Base-by-base conservation (phyloP, 2,797 vertebrate genomes). In the Bufotes viridis region DNA sequence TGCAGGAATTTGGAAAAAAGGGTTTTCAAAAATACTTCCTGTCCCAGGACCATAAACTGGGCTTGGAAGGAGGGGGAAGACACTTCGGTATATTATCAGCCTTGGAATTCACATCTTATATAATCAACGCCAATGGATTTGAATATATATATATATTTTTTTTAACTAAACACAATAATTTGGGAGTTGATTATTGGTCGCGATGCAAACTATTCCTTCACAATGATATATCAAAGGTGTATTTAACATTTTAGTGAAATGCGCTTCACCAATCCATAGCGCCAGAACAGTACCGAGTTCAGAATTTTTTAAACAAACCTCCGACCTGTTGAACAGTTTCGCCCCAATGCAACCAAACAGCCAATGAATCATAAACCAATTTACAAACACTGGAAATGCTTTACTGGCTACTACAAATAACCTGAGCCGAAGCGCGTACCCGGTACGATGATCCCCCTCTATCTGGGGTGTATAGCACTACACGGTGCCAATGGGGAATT, bases 11-110 rank as follows among this genome's bases (percentile, higher is more conserved):
- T 18, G 20, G 53, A 12, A 26, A 82, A 83, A 83, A 83, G 22
- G 22, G 29, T 17, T 34, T 34, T 20, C 15, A 42, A 58, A 72
- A 83, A 72, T 53, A 57, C 24, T 57, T 53, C 29, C 57, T 22
- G 58, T 84, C 29, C 34, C 22, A 60, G 65, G 65, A 29, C 81
- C 70, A 57, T 82, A 67, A 82, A 65, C 11, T 42, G 29, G 18
- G 60, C 49, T 34, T 80, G 57, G 55, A 67, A 9, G 42, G 61
- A 4, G 51, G n/a, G 14, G 42, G 61, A 22, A 10, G 69, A 55
- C 2, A 60, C 57, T 29, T 42, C 3, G 58, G 18, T 29, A 29
- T 20, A 24, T 34, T 29, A 60, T 79, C 29, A 29, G 78, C 24
- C 11, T 58, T 7, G 15, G 55, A 79, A 57, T 57, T 14, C 22